phyloP scores from a whole-genome alignment of 2,113 vertebrate genomes.

The Oreochromis niloticus region DNA sequence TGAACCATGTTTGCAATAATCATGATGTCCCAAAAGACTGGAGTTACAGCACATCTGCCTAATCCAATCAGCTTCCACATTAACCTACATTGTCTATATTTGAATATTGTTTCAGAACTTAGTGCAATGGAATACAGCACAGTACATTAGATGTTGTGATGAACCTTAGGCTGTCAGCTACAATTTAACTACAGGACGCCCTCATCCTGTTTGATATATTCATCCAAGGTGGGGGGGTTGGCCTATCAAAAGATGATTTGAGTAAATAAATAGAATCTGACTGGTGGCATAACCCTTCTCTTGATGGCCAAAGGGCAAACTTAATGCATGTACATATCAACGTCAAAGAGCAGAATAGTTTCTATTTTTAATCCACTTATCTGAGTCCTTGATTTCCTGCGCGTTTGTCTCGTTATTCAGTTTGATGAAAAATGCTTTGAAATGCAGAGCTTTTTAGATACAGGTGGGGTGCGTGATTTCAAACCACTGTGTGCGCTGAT shows the following conservation, averaged over 20 bases:
- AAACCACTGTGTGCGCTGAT: background rate
- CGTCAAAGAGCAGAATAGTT: constrained; percentile 7
- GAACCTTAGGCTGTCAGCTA: background rate
- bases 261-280: constrained; percentile 50
- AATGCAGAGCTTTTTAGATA: background rate
- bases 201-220: constrained; percentile 13
- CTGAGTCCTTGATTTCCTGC: constrained; percentile 16
- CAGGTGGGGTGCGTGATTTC: background rate
- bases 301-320: constrained; percentile 35
- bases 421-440: constrained; percentile 7
- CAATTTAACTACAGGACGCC: background rate
- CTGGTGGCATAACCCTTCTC: constrained; percentile 39
- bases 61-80: constrained; percentile 2
- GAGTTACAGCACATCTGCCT: background rate
- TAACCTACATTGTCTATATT: background rate
- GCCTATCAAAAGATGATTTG: constrained; percentile 38
- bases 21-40: background rate
- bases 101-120: background rate
- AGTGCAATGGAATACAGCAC: background rate
- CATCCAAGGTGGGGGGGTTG: background rate
- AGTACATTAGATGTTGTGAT: background rate
- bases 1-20: background rate
- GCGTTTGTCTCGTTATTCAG: background rate
- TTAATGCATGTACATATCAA: constrained; percentile 39
- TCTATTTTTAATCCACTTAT: constrained; percentile 32